Conservation (phyloP, 2,888 invertebrate genomes). For the Cyaniris semiargus region DNA sequence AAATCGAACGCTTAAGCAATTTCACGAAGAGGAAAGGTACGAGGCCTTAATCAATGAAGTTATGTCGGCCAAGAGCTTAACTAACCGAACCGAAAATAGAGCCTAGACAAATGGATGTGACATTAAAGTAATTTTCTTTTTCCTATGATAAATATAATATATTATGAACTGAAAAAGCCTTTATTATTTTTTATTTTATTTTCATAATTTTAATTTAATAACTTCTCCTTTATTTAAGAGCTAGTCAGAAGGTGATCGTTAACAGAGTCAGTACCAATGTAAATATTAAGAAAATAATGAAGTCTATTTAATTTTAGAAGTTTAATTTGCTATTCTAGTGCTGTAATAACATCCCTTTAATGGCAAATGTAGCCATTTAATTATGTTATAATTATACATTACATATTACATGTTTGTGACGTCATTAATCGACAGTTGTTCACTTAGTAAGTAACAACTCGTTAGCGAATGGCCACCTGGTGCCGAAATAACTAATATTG, state of each 20-base stretch:
- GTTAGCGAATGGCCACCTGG: slow-evolving; percentile 20
- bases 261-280: too few species aligned
- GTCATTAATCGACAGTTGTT: slow-evolving; percentile 23
- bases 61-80: slow-evolving; percentile 76
- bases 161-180: too few species aligned
- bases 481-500: background rate
- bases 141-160: too few species aligned
- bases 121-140: too few species aligned
- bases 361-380: too few species aligned
- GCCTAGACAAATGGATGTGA: slow-evolving; percentile 51
- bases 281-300: too few species aligned
- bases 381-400: background rate
- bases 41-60: slow-evolving; percentile 78
- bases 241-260: too few species aligned
- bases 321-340: too few species aligned
- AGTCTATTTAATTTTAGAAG: too few species aligned
- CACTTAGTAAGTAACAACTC: slow-evolving; percentile 11
- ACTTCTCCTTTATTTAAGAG: too few species aligned
- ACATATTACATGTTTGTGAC: background rate
- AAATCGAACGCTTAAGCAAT: slow-evolving; percentile 44
- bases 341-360: background rate
- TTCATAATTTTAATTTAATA: too few species aligned
- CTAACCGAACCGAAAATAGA: slow-evolving; percentile 65
- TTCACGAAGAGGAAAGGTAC: slow-evolving; percentile 50
- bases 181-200: too few species aligned